Conservation (phyloP, 2,888 invertebrate genomes). For the Conistra vaccinii region DNA sequence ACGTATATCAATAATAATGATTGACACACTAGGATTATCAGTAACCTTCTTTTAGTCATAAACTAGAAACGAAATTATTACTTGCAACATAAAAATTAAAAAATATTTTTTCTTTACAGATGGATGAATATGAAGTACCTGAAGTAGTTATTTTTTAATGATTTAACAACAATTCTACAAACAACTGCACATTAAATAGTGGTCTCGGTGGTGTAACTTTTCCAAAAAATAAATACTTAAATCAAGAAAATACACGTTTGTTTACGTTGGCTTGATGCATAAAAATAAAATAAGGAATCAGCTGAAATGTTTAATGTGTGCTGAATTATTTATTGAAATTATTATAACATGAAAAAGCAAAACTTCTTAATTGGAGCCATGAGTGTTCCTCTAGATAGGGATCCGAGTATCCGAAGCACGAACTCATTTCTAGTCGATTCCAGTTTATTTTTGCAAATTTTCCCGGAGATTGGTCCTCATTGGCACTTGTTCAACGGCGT, state of each 20-base stretch:
- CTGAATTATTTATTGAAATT: constrained; percentile 29
- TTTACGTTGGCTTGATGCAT: background rate
- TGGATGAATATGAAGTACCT: constrained; percentile 41
- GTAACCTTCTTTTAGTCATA: background rate
- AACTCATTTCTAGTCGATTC: constrained; percentile 54
- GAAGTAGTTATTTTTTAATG: constrained; percentile 62
- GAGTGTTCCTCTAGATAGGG: constrained; percentile 22
- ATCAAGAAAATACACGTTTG: background rate
- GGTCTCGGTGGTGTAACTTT: background rate
- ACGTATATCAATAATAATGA: background rate
- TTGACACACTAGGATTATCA: background rate
- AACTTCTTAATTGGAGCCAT: constrained; percentile 29
- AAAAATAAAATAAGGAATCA: background rate
- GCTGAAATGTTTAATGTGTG: background rate
- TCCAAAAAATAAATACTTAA: background rate
- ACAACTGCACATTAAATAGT: background rate
- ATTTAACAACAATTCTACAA: constrained; percentile 8
- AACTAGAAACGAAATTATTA: background rate
- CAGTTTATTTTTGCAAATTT: constrained; percentile 75
- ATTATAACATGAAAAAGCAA: constrained; percentile 12
- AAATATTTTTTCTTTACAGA: constrained; percentile 45
- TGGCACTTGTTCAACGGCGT: constrained; percentile 87
- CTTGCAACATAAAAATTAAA: background rate
- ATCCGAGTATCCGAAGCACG: constrained; percentile 23
- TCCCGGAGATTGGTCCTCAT: constrained; percentile 81